A percentile compares a stretch with the other conserved stretches of the same genome.
phyloP scores from a whole-genome alignment of 2,113 vertebrate species.

The Cavia aperea region DNA sequence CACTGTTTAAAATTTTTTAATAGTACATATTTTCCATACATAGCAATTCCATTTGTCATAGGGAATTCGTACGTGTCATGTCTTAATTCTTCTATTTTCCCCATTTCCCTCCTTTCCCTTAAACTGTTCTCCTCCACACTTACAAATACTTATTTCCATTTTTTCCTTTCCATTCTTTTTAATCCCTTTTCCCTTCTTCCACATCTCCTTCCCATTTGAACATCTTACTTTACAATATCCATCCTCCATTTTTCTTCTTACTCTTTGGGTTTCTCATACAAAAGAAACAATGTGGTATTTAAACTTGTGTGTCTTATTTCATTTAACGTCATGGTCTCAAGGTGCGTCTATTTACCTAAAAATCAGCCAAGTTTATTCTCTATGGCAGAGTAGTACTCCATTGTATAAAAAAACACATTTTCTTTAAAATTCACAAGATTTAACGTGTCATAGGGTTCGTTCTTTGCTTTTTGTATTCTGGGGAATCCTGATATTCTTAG shows the following conservation, averaged over 20 bases:
- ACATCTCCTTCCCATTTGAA: not conserved
- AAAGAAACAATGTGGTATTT: not conserved
- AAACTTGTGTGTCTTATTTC: not conserved
- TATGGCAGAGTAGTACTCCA: not conserved
- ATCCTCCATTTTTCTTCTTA: not conserved
- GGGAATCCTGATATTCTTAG: not conserved
- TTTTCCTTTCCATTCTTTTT: not conserved
- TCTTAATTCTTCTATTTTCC: not conserved
- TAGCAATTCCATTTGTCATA: not conserved
- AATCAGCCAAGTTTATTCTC: not conserved
- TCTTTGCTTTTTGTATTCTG: not conserved
- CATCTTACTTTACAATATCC: not conserved
- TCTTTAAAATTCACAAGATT: not conserved
- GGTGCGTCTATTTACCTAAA: not conserved
- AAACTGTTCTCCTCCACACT: not conserved
- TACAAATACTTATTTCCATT: not conserved
- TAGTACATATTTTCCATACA: not conserved
- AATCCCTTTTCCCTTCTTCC: not conserved
- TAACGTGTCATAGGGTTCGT: not conserved
- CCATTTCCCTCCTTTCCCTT: not conserved
- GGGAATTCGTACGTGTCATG: not conserved
- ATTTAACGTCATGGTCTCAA: not conserved
- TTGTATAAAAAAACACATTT: not conserved
- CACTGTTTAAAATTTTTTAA: not conserved
- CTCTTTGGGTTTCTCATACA: not conserved